Evolutionary conservation across 2,113 vertebrate species (phyloP).

Genomic region (Myiozetetes cayanensis): DNA sequence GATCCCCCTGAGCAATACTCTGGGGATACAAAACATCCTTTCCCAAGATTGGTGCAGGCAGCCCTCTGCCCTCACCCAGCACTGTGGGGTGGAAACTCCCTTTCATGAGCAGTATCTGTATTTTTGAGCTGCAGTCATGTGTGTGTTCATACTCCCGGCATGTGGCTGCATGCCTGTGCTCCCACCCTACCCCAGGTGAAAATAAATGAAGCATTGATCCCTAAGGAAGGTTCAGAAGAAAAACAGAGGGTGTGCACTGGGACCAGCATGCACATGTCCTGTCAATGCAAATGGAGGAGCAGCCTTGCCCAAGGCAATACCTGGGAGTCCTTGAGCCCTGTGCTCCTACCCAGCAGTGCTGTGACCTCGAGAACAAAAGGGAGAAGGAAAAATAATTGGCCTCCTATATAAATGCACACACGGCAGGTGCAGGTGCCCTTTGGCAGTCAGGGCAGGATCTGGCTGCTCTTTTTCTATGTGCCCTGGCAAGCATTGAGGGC

Average conservation of each 20-base stretch:
- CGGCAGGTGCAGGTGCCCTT: not conserved
- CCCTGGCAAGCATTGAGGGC: not conserved
- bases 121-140: not conserved
- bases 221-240: not conserved
- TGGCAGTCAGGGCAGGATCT: not conserved
- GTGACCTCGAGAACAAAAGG: not conserved
- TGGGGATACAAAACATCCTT: not conserved
- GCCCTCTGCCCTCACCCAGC: not conserved
- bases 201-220: not conserved
- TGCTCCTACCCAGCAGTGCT: not conserved
- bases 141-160: accelerated
- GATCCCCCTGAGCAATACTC: accelerated
- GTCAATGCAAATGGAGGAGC: not conserved
- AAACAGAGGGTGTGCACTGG: not conserved
- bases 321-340: not conserved
- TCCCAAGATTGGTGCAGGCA: not conserved
- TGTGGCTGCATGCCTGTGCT: not conserved
- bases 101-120: not conserved
- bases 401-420: not conserved
- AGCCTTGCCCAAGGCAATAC: not conserved
- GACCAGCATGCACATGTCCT: not conserved
- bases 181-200: not conserved
- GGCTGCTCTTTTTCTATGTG: not conserved
- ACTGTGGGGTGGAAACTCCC: not conserved
- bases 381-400: not conserved